phyloP scores from a whole-genome alignment of 2,888 invertebrate species.

The Drosophila greeni region DNA sequence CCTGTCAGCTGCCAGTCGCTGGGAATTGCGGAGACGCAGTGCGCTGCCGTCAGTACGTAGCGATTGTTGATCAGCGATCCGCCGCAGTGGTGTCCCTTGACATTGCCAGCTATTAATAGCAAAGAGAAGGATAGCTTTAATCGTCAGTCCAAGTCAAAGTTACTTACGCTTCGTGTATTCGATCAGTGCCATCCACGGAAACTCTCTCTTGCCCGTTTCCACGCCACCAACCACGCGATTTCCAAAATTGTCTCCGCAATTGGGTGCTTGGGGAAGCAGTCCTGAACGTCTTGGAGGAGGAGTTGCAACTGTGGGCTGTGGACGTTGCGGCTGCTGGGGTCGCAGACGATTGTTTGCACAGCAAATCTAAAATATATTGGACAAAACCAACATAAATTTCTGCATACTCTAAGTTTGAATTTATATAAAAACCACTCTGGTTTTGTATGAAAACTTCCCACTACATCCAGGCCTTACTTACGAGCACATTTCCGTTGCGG shows the following conservation, averaged over 20 bases:
- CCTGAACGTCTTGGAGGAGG: conserved; percentile 51
- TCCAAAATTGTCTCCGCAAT: conserved; percentile 74
- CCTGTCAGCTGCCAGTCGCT: conserved; percentile 81
- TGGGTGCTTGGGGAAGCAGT: conserved; percentile 53
- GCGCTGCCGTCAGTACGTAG: conserved; percentile 87
- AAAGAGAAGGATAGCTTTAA: conserved; percentile 40
- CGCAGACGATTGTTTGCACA: conserved; percentile 54
- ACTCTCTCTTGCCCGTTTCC: conserved; percentile 82
- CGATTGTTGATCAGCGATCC: conserved; percentile 83
- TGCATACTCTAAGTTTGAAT: too few species aligned
- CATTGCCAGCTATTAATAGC: conserved; percentile 80
- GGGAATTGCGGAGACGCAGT: conserved; percentile 86
- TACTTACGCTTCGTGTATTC: conserved; percentile 79
- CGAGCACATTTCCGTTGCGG: conserved; percentile 76
- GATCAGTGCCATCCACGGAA: conserved; percentile 79
- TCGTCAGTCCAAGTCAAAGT: neutral
- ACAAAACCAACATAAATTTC: neutral
- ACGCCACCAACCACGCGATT: conserved; percentile 83
- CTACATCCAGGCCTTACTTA: conserved; percentile 19
- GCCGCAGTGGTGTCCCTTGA: conserved; percentile 85
- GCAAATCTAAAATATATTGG: conserved; percentile 46
- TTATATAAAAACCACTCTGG: neutral
- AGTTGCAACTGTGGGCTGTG: conserved; percentile 6
- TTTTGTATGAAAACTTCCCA: neutral
- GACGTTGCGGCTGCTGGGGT: conserved; percentile 21